Conservation (phyloP, 1,140 invertebrate species). For the Drosophila lowei region DNA sequence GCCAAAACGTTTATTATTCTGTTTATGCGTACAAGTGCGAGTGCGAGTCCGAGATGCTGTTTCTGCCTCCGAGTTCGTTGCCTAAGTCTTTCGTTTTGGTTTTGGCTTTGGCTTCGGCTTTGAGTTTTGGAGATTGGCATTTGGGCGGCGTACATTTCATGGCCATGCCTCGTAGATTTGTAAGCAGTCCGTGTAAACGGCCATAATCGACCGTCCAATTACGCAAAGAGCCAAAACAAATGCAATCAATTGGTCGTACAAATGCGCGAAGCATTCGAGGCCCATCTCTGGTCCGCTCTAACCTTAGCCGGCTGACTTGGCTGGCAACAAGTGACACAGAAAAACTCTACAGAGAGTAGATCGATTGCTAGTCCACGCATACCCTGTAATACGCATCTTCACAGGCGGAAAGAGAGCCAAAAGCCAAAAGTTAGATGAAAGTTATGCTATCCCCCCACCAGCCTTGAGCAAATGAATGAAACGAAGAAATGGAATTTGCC, state of each 20-base stretch:
- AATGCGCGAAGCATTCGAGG: slow-evolving; percentile 26
- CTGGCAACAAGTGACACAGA: slow-evolving; percentile 39
- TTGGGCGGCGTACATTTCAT: slow-evolving; percentile 36
- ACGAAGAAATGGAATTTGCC: slow-evolving; percentile 33
- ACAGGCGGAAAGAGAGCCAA: background rate
- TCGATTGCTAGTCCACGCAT: too few relatives aligned
- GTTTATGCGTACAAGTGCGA: slow-evolving; percentile 21
- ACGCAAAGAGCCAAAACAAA: slow-evolving; percentile 45
- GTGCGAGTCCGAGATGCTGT: slow-evolving; percentile 25
- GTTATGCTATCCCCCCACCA: slow-evolving; percentile 27
- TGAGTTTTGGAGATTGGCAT: slow-evolving; percentile 19
- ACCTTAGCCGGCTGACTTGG: slow-evolving; percentile 33
- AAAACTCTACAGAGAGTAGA: too few relatives aligned
- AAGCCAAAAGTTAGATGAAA: slow-evolving; percentile 29
- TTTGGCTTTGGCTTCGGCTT: slow-evolving; percentile 11
- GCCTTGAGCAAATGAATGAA: slow-evolving; percentile 2
- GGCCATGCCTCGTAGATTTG: slow-evolving; percentile 32
- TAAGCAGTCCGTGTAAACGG: slow-evolving; percentile 50
- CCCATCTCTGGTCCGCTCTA: slow-evolving; percentile 3
- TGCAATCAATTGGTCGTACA: slow-evolving; percentile 6
- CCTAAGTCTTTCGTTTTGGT: slow-evolving; percentile 58
- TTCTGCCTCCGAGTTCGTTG: slow-evolving; percentile 50
- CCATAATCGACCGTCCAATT: slow-evolving; percentile 47
- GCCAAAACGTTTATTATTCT: slow-evolving; percentile 50
- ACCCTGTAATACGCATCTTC: too few relatives aligned